phyloP scores from a whole-genome alignment of 2,113 vertebrate genomes.

The Aptenodytes patagonicus region DNA sequence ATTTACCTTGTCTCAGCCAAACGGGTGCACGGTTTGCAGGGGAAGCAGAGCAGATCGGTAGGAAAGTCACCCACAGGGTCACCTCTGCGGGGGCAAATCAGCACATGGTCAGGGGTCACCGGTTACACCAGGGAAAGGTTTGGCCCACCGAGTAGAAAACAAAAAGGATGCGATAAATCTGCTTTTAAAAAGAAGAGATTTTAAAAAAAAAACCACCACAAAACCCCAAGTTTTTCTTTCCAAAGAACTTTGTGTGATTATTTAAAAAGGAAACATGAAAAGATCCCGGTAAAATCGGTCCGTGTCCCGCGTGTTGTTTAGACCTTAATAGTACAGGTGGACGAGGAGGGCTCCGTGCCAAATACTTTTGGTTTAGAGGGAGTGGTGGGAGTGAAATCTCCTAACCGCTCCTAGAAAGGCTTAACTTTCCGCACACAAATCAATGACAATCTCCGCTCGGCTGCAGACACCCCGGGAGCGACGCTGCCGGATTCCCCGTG shows the following conservation, averaged over 20 bases:
- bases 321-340: conserved; percentile 90
- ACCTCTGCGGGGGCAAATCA: background rate
- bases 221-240: background rate
- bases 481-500: background rate
- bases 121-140: background rate
- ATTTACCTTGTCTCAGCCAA: conserved; percentile 4
- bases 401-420: conserved; percentile 86
- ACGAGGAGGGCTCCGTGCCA: conserved; percentile 87
- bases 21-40: background rate
- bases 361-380: conserved; percentile 95
- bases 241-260: background rate
- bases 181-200: background rate
- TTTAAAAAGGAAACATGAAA: conserved; percentile 23
- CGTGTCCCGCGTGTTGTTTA: conserved; percentile 63
- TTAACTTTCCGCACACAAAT: conserved; percentile 87
- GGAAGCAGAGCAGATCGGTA: background rate
- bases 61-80: background rate
- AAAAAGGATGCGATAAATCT: background rate
- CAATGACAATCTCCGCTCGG: conserved; percentile 79
- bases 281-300: background rate
- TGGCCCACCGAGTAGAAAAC: background rate
- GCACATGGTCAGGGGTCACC: background rate
- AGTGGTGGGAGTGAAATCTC: conserved; percentile 90
- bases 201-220: background rate
- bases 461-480: conserved; percentile 63